phyloP scores from a whole-genome alignment of 1,140 invertebrate species.

The Akabosia matsudoensis region DNA sequence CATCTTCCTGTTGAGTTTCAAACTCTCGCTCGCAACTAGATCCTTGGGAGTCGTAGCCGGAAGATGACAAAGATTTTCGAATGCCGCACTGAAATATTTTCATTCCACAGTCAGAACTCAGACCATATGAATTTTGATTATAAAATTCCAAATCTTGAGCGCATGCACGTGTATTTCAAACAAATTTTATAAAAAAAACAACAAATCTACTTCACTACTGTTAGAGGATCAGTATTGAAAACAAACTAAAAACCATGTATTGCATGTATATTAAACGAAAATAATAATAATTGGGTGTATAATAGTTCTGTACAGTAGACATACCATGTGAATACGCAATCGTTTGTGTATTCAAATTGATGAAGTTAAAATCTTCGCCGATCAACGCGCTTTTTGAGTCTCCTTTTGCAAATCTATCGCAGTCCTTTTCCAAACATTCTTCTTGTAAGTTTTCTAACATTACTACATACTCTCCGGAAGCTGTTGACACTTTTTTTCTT shows the following conservation, averaged over 20 bases:
- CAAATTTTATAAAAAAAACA: background rate
- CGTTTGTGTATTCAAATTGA: background rate
- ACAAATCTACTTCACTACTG: background rate
- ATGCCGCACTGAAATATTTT: conserved; percentile 14
- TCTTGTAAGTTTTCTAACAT: background rate
- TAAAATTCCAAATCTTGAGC: no score
- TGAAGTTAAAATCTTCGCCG: background rate
- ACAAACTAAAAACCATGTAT: background rate
- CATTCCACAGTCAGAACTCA: background rate
- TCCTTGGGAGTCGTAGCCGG: background rate
- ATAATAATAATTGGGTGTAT: background rate
- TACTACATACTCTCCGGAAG: no score
- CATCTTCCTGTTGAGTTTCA: no score
- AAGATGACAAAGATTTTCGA: conserved; percentile 1
- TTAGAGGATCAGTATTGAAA: no score
- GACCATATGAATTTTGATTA: background rate
- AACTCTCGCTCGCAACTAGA: background rate
- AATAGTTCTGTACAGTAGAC: background rate
- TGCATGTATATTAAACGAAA: background rate
- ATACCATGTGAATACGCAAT: conserved; percentile 9
- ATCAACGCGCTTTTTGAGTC: background rate
- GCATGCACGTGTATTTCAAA: background rate
- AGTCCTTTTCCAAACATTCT: background rate
- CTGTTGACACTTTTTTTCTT: no score
- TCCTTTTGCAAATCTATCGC: background rate